Conservation (phyloP, 2,888 invertebrate species). For the Scaptomyza cyrtandrae region DNA sequence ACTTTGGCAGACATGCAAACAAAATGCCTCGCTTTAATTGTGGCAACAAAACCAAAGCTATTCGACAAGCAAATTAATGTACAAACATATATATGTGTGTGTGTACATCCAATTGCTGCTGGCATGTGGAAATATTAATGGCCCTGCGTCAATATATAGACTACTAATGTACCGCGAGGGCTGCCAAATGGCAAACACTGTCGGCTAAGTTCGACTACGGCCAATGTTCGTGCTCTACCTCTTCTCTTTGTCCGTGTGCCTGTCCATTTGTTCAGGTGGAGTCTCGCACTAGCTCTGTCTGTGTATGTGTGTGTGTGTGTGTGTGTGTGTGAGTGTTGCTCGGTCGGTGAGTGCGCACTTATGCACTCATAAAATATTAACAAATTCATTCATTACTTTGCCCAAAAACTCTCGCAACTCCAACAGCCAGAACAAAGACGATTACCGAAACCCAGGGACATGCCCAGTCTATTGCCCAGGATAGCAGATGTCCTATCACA, state of each 20-base stretch:
- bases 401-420: slow-evolving; percentile 73
- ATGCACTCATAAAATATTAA: slow-evolving; percentile 83
- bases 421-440: slow-evolving; percentile 70
- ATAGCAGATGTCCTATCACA: slow-evolving; percentile 62
- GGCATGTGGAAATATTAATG: slow-evolving; percentile 79
- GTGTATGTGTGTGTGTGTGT: slow-evolving; percentile 5
- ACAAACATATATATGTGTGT: background rate
- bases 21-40: slow-evolving; percentile 36
- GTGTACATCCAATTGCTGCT: slow-evolving; percentile 28
- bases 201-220: slow-evolving; percentile 45
- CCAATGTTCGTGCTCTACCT: slow-evolving; percentile 7
- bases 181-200: slow-evolving; percentile 79
- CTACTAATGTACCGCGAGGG: slow-evolving; percentile 83
- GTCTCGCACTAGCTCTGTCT: slow-evolving; percentile 12
- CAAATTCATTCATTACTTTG: slow-evolving; percentile 83
- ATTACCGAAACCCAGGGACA: slow-evolving; percentile 52
- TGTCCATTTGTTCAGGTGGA: slow-evolving; percentile 29
- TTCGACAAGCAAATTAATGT: slow-evolving; percentile 70
- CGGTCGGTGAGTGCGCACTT: slow-evolving; percentile 76
- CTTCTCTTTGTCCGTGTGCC: background rate
- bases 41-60: slow-evolving; percentile 47
- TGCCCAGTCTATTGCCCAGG: slow-evolving; percentile 35
- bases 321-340: slow-evolving; percentile 9
- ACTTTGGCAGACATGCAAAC: slow-evolving; percentile 38
- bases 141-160: slow-evolving; percentile 76